Evolutionary conservation across 2,888 invertebrate genomes (phyloP).

Genomic region (Epistrophe grossulariae): DNA sequence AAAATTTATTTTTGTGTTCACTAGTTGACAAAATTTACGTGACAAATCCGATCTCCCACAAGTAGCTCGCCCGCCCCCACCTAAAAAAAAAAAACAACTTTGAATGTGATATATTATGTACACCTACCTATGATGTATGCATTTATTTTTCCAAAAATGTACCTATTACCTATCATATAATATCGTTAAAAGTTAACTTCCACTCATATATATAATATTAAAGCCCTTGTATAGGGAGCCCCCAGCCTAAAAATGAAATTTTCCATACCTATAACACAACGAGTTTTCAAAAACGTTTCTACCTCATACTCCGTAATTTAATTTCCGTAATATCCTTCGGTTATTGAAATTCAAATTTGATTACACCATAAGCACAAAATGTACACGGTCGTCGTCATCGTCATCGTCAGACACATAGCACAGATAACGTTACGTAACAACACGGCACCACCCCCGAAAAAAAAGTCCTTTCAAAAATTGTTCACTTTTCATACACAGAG

Average conservation of each 20-base stretch:
- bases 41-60: background rate
- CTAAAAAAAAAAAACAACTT: background rate
- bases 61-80: background rate
- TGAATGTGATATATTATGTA: slow-evolving; percentile 2
- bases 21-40: slow-evolving; percentile 27
- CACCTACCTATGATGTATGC: background rate
- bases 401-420: slow-evolving; percentile 25
- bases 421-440: slow-evolving; percentile 36
- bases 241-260: background rate
- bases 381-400: background rate
- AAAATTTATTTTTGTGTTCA: slow-evolving; percentile 3
- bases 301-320: slow-evolving; percentile 60
- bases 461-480: slow-evolving; percentile 42
- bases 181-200: slow-evolving; percentile 38
- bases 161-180: slow-evolving; percentile 39
- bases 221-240: background rate
- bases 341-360: slow-evolving; percentile 71
- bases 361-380: slow-evolving; percentile 44
- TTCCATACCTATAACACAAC: background rate
- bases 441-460: background rate
- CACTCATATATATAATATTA: background rate
- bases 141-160: slow-evolving; percentile 23
- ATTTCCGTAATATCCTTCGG: slow-evolving; percentile 65
- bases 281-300: slow-evolving; percentile 7
- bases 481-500: slow-evolving; percentile 35